phyloP scores from a whole-genome alignment of 2,888 invertebrate genomes.

The Orthonychiurus folsomi region DNA sequence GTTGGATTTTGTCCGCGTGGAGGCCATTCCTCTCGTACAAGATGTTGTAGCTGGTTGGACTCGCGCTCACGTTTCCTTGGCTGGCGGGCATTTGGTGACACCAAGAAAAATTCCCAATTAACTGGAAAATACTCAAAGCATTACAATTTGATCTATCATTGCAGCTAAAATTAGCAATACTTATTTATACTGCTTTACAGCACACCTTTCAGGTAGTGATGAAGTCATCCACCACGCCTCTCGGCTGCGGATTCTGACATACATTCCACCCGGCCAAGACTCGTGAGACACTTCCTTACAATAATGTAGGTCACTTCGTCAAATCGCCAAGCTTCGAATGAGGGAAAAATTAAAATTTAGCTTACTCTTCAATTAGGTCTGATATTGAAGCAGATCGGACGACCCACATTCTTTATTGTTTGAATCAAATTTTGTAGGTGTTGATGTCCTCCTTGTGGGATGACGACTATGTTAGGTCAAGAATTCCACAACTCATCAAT shows the following conservation, averaged over 20 bases:
- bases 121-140: constrained; percentile 45
- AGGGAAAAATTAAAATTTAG: too few relatives aligned
- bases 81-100: constrained; percentile 74
- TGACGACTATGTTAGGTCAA: too few relatives aligned
- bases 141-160: not conserved
- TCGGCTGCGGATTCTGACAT: constrained; percentile 6
- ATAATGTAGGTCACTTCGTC: constrained; percentile 61
- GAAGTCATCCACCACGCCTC: too few relatives aligned
- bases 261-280: not conserved
- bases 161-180: too few relatives aligned
- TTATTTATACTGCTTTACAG: not conserved
- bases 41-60: constrained; percentile 83
- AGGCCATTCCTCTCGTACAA: constrained; percentile 63
- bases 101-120: constrained; percentile 86
- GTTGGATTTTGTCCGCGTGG: constrained; percentile 65
- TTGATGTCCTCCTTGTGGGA: constrained; percentile 46
- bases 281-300: constrained; percentile 78
- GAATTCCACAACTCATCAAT: too few relatives aligned
- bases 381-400: too few relatives aligned
- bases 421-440: constrained; percentile 11
- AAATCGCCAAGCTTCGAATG: not conserved
- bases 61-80: constrained; percentile 88
- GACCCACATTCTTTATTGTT: too few relatives aligned
- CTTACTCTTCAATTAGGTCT: too few relatives aligned
- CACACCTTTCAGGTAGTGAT: constrained; percentile 9